Evolutionary conservation across 2,888 invertebrate species (phyloP).

Genomic region (Tineola bisselliella): DNA sequence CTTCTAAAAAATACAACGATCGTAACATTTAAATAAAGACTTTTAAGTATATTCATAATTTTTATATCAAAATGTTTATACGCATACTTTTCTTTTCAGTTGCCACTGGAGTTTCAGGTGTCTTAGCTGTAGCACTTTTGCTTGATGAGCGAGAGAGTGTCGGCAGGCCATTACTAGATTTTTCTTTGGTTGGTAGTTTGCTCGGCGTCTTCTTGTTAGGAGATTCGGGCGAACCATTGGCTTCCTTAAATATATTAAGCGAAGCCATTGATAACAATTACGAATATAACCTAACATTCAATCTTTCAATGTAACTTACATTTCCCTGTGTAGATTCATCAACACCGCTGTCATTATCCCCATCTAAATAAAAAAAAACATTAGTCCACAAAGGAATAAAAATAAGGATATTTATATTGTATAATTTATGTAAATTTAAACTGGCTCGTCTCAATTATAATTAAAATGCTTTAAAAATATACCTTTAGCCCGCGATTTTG

Average conservation of each 20-base stretch:
- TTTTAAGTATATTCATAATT: too few relatives aligned
- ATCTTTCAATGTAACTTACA: slow-evolving; percentile 64
- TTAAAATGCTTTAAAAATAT: slow-evolving; percentile 18
- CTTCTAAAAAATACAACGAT: slow-evolving; percentile 59
- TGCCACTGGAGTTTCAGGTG: slow-evolving; percentile 72
- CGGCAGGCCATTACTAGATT: slow-evolving; percentile 52
- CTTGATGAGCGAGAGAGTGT: slow-evolving; percentile 68
- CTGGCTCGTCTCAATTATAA: slow-evolving; percentile 13
- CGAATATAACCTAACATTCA: too few relatives aligned
- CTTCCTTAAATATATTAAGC: slow-evolving; percentile 40
- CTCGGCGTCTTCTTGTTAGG: slow-evolving; percentile 78
- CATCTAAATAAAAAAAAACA: slow-evolving; percentile 70
- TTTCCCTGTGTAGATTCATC: slow-evolving; percentile 84
- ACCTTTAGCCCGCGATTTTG: slow-evolving; percentile 58
- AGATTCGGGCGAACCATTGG: slow-evolving; percentile 77
- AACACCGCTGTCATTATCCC: slow-evolving; percentile 84
- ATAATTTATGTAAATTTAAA: neutral
- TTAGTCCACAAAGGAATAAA: too few relatives aligned
- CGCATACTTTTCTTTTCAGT: slow-evolving; percentile 78
- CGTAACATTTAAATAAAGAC: neutral
- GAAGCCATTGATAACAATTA: too few relatives aligned
- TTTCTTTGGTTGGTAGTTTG: slow-evolving; percentile 61
- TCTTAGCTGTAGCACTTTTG: slow-evolving; percentile 72
- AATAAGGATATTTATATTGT: slow-evolving; percentile 18
- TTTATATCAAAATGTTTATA: too few relatives aligned